phyloP scores from a whole-genome alignment of 2,888 invertebrate species.

The Cheiracanthium punctorium region DNA sequence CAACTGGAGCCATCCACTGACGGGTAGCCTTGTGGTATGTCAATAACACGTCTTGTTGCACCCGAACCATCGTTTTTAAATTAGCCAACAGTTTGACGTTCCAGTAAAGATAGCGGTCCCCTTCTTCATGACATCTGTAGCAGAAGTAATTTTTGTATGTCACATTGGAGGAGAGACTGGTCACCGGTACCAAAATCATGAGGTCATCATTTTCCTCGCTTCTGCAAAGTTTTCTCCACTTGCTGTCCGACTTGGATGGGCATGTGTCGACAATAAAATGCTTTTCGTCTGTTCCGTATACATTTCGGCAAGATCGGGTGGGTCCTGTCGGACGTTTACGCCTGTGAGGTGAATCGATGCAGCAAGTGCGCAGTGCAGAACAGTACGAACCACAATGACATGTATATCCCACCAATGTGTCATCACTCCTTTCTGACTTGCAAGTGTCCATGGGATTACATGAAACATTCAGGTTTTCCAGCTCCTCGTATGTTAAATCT shows the following conservation, averaged over 20 bases:
- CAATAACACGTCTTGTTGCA: background rate
- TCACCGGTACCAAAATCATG: conserved; percentile 29
- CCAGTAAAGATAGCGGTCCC: background rate
- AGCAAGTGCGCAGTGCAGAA: background rate
- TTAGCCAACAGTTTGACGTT: background rate
- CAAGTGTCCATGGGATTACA: conserved; percentile 24
- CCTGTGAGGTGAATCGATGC: conserved; percentile 8
- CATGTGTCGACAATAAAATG: conserved; percentile 21
- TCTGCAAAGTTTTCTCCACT: background rate
- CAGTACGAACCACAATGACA: conserved; percentile 26
- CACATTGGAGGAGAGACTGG: background rate
- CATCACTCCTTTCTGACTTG: background rate
- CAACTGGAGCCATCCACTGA: background rate
- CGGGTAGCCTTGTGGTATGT: background rate
- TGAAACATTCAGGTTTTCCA: background rate
- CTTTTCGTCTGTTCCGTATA: background rate
- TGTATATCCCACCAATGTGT: background rate
- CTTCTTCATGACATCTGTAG: conserved; percentile 26
- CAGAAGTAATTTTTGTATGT: conserved; percentile 56
- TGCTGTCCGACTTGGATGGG: no score
- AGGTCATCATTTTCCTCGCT: conserved; percentile 19
- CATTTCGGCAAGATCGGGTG: background rate
- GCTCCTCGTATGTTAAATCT: background rate
- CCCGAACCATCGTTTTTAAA: background rate
- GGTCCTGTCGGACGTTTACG: background rate